These are phyloP conservation scores for Polydrusus pterygomalis DNA, from an alignment of 2,888 invertebrate genomes.

Conservation along the genomic window DNA sequence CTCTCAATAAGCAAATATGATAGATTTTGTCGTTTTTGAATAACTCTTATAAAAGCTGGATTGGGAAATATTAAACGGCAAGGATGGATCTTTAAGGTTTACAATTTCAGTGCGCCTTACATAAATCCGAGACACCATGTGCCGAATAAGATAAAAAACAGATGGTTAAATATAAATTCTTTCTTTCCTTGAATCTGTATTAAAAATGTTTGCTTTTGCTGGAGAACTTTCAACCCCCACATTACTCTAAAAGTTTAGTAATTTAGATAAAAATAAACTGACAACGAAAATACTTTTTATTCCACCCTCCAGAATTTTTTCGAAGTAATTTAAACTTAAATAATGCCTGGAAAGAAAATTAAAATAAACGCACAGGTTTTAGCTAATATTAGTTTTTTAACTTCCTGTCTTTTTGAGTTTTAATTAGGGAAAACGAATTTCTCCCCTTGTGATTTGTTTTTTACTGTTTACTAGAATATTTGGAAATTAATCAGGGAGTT, in stretches of 20 bases:
- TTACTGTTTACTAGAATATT: background rate
- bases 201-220: constrained; percentile 54
- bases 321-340: constrained; percentile 66
- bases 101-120: background rate
- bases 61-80: too few species aligned
- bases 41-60: too few species aligned
- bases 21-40: too few species aligned
- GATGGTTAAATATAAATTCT: constrained; percentile 52
- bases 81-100: background rate
- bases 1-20: too few species aligned
- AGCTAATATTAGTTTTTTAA: constrained; percentile 62
- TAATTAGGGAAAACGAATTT: constrained; percentile 43
- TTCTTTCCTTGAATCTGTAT: constrained; percentile 45
- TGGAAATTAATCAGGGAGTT: background rate
- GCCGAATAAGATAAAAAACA: constrained; percentile 46
- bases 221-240: constrained; percentile 42
- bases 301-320: constrained; percentile 64
- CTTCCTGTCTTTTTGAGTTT: constrained; percentile 58
- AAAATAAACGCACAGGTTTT: constrained; percentile 61
- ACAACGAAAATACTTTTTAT: constrained; percentile 64
- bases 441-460: constrained; percentile 16
- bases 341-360: constrained; percentile 60
- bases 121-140: constrained; percentile 30
- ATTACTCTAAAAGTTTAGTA: constrained; percentile 58
- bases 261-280: constrained; percentile 67